Evolutionary conservation across 1,140 invertebrate genomes (phyloP), one percentile per base, ranked within the genome.

Genomic region (Oncopodura yosiiana): DNA sequence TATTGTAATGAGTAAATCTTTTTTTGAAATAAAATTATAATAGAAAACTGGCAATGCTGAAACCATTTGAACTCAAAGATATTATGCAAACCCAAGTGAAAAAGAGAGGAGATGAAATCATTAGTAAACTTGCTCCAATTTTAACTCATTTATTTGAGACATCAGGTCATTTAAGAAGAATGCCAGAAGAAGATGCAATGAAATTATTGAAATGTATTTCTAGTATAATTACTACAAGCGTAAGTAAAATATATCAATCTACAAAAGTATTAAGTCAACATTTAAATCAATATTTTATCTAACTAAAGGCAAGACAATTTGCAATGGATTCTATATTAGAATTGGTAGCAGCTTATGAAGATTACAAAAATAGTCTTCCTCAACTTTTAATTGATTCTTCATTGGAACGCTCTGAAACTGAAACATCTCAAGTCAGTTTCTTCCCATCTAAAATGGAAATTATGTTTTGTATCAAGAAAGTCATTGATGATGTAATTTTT

Each of bases 381-480:
- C 37, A 49, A 29, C 49, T 63, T 24, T 27, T 63, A 18, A 16
- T 63, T 2, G 61, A 63, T 37, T 39, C 54, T 12, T 29, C 57
- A 0, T 39, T 63, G 1, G 61, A 63, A 36, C n/a, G n/a, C n/a
- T n/a, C n/a, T n/a, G n/a, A n/a, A n/a, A n/a, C n/a, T n/a, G 58
- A 62, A 18, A 42, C 30, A 18, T 39, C 29, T 1, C 9, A 2
- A 27, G 36, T 60, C 14, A 32, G 37, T 19, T 58, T 45, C 30
- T 60, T 48, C 32, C 62, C 62, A 14, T 21, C 34, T 6, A 34
- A 37, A 19, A 29, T 37, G 3, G 58, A 58, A 14, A 52, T 57
- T 14, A 61, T 63, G 55, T 63, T 54, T 24, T 60, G 58, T 32
- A 23, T 60, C 19, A 57, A 58, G 16, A 63, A 63, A 53, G 49